Evolutionary conservation across 2,113 vertebrate species (phyloP).

Genomic region (Gobio gobio): DNA sequence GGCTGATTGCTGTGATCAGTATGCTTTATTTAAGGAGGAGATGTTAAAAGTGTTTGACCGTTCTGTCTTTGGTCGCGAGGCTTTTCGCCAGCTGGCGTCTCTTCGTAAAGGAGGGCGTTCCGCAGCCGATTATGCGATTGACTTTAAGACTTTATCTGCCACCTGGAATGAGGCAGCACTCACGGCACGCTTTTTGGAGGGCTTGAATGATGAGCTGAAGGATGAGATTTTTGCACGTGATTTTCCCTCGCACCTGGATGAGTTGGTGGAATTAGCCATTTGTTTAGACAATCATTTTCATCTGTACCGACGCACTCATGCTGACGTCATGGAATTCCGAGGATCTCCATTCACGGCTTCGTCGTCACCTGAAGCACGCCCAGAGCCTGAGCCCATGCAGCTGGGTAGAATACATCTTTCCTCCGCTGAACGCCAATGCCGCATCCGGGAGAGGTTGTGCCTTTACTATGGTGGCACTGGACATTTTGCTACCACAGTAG

Average conservation of each 20-base stretch:
- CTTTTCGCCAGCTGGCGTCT: background rate
- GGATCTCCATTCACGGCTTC: background rate
- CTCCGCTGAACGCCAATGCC: background rate
- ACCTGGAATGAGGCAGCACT: too few species aligned
- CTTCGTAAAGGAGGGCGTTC: background rate
- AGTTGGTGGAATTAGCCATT: background rate
- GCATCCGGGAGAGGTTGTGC: background rate
- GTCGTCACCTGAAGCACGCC: background rate
- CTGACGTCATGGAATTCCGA: background rate
- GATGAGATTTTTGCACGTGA: fast-evolving
- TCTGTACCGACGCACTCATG: background rate
- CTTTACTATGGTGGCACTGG: background rate
- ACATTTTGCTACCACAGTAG: too few species aligned
- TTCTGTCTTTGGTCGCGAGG: background rate
- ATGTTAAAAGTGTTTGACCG: background rate
- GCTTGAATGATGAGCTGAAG: too few species aligned
- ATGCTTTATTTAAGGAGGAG: background rate
- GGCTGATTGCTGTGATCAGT: background rate
- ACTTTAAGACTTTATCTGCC: background rate
- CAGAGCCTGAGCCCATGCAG: background rate
- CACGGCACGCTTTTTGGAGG: too few species aligned
- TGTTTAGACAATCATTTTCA: background rate
- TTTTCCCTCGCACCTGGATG: background rate
- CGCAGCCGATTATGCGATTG: background rate
- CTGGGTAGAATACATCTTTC: background rate